Evolutionary conservation across 2,113 vertebrate genomes (phyloP), one percentile per base, ranked within the genome.

Genomic region (Mastomys natalensis): DNA sequence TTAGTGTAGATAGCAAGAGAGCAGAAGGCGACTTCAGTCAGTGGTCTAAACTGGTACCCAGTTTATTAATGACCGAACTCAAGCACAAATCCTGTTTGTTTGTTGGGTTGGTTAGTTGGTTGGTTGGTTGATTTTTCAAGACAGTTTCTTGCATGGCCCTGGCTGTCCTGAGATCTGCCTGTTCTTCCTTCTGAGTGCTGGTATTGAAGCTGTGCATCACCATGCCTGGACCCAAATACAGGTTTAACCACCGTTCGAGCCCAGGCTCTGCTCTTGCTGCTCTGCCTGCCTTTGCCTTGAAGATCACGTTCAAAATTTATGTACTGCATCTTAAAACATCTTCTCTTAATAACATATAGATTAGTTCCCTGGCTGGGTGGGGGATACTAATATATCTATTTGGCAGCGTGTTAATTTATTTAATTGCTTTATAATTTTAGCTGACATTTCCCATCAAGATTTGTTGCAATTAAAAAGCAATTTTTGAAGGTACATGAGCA

Each of bases 361-460:
- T 93, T 96, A 77, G 48, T 92, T 92, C 85, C 62, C 94, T 96
- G 92, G 82, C 85, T 93, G 19, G 24, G 72, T 95, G 37, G 81
- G 43, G 80, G 85, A 80, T 97, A 89, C 81, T 96, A 90, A 97
- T 96, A 90, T 93, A 92, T 95, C 97, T 96, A 60, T 91, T 88
- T 97, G 95, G 95, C 77, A 77, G 5, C 13, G 89, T 95, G 95
- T 91, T 94, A 98, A 98, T 98, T 95, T 97, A 98, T 98, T 97
- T 97, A 98, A 98, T 98, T 96, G 76, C 97, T 97, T 98, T 95
- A 90, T 94, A 97, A 97, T 97, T 97, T 96, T 95, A 94, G 93
- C 87, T 96, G 92, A 95, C 90, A 92, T 96, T 98, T 96, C 94
- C 84, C 88, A 92, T 98, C 93, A 95, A 96, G 93, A 97, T 98